Conservation (phyloP, 1,140 invertebrate species). For the Lethrus apterus region DNA sequence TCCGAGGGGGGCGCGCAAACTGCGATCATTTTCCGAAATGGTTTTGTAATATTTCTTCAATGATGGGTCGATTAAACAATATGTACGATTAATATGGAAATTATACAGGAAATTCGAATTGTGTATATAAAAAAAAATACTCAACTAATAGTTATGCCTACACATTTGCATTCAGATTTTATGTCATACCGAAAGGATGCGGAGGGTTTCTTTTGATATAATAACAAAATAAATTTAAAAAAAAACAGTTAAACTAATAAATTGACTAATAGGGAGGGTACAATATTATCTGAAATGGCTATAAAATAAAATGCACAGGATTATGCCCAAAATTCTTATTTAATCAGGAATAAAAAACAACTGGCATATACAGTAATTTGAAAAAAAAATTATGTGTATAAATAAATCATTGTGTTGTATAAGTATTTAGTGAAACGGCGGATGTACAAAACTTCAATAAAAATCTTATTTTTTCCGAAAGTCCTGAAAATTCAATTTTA, state of each 20-base stretch:
- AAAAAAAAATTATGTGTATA: neutral
- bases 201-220: neutral
- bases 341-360: neutral
- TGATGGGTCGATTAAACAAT: no score
- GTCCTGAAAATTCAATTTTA: no score
- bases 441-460: no score
- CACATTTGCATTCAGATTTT: neutral
- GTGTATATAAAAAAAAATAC: conserved; percentile 1
- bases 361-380: no score
- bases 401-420: neutral
- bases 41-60: conserved; percentile 2
- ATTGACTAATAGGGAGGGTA: no score
- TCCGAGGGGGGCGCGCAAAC: neutral
- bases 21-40: neutral
- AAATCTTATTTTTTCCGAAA: no score
- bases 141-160: neutral
- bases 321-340: neutral
- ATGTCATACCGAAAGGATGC: neutral
- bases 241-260: neutral
- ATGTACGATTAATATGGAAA: no score
- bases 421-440: no score
- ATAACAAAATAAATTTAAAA: neutral
- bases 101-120: neutral
- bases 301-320: no score
- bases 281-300: no score